phyloP scores from a whole-genome alignment of 2,113 vertebrate species.

The Eonycteris spelaea region DNA sequence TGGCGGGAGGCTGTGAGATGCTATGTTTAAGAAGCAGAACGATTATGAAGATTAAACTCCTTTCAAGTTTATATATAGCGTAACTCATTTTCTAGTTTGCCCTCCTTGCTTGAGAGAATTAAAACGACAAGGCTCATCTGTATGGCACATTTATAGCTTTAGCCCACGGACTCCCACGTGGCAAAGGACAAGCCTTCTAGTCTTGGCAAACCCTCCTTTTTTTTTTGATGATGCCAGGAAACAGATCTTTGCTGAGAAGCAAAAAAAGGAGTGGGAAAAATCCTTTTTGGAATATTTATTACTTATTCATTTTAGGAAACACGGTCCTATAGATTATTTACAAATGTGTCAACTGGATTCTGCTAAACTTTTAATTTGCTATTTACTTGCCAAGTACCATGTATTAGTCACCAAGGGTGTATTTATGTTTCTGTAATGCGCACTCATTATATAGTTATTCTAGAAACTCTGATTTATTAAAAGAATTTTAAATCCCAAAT shows the following conservation, averaged over 20 bases:
- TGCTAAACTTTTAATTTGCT: conserved; percentile 20
- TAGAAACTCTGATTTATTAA: conserved; percentile 46
- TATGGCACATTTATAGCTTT: background rate
- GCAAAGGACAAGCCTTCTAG: background rate
- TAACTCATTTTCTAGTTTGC: background rate
- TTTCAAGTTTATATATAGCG: background rate
- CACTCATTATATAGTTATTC: conserved; percentile 20
- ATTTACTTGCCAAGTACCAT: background rate
- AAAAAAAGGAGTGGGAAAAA: background rate
- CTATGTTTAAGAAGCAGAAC: background rate
- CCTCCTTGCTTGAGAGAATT: background rate
- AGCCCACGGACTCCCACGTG: background rate
- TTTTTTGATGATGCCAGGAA: conserved; percentile 11
- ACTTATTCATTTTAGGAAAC: conserved; percentile 17
- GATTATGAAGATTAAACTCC: background rate
- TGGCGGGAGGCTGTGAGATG: background rate
- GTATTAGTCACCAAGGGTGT: background rate
- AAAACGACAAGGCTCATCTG: background rate
- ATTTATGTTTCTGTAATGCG: background rate
- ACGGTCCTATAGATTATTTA: background rate
- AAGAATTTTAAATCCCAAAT: background rate
- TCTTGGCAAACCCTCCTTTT: background rate
- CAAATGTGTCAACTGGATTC: conserved; percentile 14
- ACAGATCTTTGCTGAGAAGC: conserved; percentile 15
- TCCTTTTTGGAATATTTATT: conserved; percentile 2